phyloP scores from a whole-genome alignment of 2,888 invertebrate species.

The Ectobius pallidus region DNA sequence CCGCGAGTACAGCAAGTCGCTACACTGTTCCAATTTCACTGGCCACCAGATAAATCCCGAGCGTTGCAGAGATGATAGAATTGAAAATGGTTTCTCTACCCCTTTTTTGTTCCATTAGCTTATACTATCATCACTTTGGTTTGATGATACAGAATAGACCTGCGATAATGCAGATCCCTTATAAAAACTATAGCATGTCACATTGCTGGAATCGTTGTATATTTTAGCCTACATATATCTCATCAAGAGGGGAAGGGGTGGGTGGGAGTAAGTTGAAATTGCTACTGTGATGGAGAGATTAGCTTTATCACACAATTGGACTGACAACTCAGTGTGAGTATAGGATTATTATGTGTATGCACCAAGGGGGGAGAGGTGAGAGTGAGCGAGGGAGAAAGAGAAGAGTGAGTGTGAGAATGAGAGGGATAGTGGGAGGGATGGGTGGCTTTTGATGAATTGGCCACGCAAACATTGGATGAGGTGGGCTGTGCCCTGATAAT shows the following conservation, averaged over 20 bases:
- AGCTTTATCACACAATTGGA: constrained; percentile 5
- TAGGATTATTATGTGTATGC: constrained; percentile 1
- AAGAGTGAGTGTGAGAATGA: too few species aligned
- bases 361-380: too few species aligned
- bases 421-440: neutral
- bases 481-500: constrained; percentile 2
- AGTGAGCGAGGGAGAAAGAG: too few species aligned
- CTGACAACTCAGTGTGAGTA: neutral
- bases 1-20: too few species aligned
- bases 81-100: too few species aligned
- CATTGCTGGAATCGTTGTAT: neutral
- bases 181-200: neutral
- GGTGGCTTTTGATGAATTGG: neutral
- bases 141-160: neutral
- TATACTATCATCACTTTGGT: too few species aligned
- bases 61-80: too few species aligned
- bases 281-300: constrained; percentile 5
- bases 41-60: too few species aligned
- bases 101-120: too few species aligned
- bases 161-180: neutral
- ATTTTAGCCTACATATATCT: neutral
- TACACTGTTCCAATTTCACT: too few species aligned
- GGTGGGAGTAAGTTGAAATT: neutral
- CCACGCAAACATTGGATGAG: constrained; percentile 9
- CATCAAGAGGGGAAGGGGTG: neutral